Evolutionary conservation across 2,888 invertebrate genomes (phyloP).

Genomic region (Mylabris sibirica): DNA sequence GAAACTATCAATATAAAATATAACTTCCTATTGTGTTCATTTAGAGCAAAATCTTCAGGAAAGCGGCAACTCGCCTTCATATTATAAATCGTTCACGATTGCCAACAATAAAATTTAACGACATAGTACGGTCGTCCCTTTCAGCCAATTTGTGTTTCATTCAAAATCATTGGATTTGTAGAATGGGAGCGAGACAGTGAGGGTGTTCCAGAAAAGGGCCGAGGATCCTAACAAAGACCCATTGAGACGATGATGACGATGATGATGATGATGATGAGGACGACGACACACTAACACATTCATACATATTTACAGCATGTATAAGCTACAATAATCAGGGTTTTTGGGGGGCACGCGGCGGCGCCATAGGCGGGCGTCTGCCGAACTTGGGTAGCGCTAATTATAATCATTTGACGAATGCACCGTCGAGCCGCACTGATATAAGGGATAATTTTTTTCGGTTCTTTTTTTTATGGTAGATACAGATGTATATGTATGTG

Average conservation of each 20-base stretch:
- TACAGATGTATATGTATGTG: not conserved
- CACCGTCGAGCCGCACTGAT: slow-evolving; percentile 48
- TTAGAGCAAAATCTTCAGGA: not conserved
- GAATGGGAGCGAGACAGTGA: not conserved
- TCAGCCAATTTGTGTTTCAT: slow-evolving; percentile 51
- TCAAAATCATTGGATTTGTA: slow-evolving; percentile 40
- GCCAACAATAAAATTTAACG: slow-evolving; percentile 52
- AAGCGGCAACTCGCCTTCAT: slow-evolving; percentile 8
- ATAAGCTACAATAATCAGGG: slow-evolving; percentile 28
- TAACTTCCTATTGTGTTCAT: not conserved
- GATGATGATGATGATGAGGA: not conserved
- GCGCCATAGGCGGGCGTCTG: slow-evolving; percentile 59
- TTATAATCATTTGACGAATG: slow-evolving; percentile 57
- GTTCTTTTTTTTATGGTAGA: not conserved
- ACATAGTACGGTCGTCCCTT: slow-evolving; percentile 41
- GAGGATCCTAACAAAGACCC: slow-evolving; percentile 30
- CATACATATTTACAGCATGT: slow-evolving; percentile 14
- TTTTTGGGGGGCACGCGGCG: slow-evolving; percentile 45
- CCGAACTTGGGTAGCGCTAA: slow-evolving; percentile 53
- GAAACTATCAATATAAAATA: not conserved
- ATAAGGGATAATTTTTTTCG: slow-evolving; percentile 40
- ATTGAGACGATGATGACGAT: slow-evolving; percentile 22
- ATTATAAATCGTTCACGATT: slow-evolving; percentile 43
- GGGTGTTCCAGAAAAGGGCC: not conserved
- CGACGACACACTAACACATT: slow-evolving; percentile 10